Conservation (phyloP, 1,140 invertebrate species). For the Drosophila obscura region DNA sequence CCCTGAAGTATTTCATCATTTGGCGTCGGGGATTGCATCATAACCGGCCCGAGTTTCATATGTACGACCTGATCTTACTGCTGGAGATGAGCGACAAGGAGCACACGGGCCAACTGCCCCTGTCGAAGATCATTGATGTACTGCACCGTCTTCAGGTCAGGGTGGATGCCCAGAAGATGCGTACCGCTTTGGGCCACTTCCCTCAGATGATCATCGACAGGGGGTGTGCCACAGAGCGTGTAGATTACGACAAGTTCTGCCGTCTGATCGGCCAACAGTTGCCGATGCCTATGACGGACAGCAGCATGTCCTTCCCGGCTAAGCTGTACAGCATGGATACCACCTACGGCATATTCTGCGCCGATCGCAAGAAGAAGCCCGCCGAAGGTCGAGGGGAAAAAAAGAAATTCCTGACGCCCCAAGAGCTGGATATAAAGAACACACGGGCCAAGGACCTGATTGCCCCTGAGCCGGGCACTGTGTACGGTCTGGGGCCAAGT, state of each 20-base stretch:
- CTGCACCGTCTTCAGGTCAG: constrained; percentile 40
- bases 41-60: constrained; percentile 46
- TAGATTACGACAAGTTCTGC: constrained; percentile 59
- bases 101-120: constrained; percentile 36
- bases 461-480: constrained; percentile 30
- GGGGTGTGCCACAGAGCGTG: constrained; percentile 40
- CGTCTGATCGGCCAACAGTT: constrained; percentile 48
- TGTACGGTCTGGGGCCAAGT: constrained; percentile 48
- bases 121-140: constrained; percentile 41
- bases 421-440: constrained; percentile 29
- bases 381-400: not conserved
- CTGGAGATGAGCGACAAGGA: constrained; percentile 54
- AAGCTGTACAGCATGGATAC: constrained; percentile 57
- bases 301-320: constrained; percentile 37
- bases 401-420: not conserved
- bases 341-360: constrained; percentile 61
- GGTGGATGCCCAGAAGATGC: constrained; percentile 50
- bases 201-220: constrained; percentile 49
- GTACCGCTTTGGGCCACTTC: constrained; percentile 42
- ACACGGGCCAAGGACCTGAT: constrained; percentile 55
- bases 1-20: constrained; percentile 56
- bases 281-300: constrained; percentile 42
- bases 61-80: constrained; percentile 40
- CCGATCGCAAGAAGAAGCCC: constrained; percentile 51
- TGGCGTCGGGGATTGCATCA: constrained; percentile 47